Percentiles rank a stretch among this genome's conserved stretches.
Conservation (phyloP, 2,888 invertebrate species). For the Caenorhabditis angaria region DNA sequence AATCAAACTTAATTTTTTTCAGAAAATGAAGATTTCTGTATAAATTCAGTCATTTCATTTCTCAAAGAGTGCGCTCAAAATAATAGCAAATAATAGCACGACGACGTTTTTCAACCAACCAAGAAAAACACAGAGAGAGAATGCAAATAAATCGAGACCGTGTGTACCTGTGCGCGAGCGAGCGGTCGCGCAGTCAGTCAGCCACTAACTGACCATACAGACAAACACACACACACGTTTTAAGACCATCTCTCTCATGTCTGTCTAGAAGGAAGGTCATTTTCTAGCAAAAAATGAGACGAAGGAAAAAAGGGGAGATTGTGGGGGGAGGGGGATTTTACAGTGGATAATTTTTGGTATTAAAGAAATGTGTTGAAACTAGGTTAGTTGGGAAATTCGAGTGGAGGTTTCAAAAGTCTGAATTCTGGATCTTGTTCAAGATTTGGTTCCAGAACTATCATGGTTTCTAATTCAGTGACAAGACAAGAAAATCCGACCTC, state of each 20-base stretch:
- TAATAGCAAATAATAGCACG: not conserved
- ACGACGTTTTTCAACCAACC: not conserved
- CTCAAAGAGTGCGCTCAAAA: not conserved
- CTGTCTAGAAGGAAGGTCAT: constrained; percentile 1
- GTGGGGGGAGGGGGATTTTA: too few species aligned
- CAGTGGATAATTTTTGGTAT: not conserved
- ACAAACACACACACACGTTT: too few species aligned
- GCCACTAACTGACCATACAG: not conserved
- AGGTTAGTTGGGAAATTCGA: too few species aligned
- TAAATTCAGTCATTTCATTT: too few species aligned
- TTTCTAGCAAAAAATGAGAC: not conserved
- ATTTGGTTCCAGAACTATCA: too few species aligned
- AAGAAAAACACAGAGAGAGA: not conserved
- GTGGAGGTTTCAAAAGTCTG: too few species aligned
- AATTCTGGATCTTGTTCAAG: too few species aligned
- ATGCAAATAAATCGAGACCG: constrained; percentile 2
- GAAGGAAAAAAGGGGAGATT: not conserved
- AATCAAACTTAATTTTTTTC: too few species aligned
- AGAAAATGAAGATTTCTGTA: too few species aligned
- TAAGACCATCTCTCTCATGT: not conserved
- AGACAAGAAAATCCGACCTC: too few species aligned
- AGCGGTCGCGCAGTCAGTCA: not conserved
- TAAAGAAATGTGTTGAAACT: too few species aligned
- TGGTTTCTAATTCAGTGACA: too few species aligned
- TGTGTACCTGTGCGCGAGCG: constrained; percentile 1